Evolutionary conservation across 1,140 invertebrate species (phyloP).

Genomic region (Oscheius sp.): DNA sequence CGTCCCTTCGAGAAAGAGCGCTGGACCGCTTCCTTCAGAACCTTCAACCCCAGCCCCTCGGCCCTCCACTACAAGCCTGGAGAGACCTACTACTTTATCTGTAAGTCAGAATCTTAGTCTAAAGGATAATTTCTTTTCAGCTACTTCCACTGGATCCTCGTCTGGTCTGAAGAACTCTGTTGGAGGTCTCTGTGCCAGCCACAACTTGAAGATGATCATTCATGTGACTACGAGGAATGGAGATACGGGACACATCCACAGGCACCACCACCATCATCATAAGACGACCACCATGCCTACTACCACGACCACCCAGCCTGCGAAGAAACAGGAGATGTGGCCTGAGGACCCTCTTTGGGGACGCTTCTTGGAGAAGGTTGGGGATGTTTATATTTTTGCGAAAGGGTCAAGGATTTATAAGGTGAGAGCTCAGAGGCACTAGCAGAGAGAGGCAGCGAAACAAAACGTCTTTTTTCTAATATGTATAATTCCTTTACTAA

Average conservation of each 20-base stretch:
- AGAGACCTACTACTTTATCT: slow-evolving; percentile 32
- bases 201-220: slow-evolving; percentile 34
- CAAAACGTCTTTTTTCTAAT: neutral
- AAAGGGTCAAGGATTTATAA: neutral
- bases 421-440: neutral
- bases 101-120: slow-evolving; percentile 2
- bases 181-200: slow-evolving; percentile 28
- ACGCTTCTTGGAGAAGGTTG: slow-evolving; percentile 20
- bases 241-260: slow-evolving; percentile 16
- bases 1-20: slow-evolving; percentile 23
- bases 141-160: slow-evolving; percentile 24
- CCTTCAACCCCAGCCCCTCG: slow-evolving; percentile 22
- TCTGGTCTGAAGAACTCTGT: slow-evolving; percentile 17
- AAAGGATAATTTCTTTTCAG: slow-evolving; percentile 17
- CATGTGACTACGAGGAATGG: slow-evolving; percentile 30
- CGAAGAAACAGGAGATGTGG: neutral
- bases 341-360: slow-evolving; percentile 14
- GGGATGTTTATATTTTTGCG: neutral
- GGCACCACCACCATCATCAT: slow-evolving; percentile 24
- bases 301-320: neutral
- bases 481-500: neutral
- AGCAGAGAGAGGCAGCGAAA: neutral
- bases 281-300: slow-evolving; percentile 9
- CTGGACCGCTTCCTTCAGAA: slow-evolving; percentile 13
- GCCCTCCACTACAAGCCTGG: slow-evolving; percentile 27